These are phyloP conservation scores for Rhynchopsitta pachyrhyncha DNA, from an alignment of 2,113 vertebrate genomes.

Conservation along the genomic window DNA sequence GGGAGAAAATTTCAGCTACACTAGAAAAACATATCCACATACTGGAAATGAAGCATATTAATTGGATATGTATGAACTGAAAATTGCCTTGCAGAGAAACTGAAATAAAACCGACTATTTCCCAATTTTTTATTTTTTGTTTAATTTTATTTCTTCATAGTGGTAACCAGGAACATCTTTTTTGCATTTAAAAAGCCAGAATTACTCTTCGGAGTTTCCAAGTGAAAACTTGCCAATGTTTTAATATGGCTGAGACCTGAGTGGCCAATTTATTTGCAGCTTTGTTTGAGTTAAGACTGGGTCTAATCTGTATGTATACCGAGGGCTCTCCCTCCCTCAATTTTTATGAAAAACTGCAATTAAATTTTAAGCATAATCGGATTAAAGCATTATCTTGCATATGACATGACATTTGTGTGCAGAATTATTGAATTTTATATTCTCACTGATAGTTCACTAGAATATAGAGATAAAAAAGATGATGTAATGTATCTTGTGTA, in stretches of 20 bases:
- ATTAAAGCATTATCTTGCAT: constrained; percentile 34
- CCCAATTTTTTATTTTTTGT: constrained; percentile 8
- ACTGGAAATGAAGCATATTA: constrained; percentile 47
- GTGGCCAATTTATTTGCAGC: constrained; percentile 51
- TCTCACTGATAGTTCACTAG: constrained; percentile 32
- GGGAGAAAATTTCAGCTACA: constrained; percentile 13
- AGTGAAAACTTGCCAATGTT: constrained; percentile 43
- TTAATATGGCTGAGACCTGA: constrained; percentile 36
- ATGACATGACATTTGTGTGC: constrained; percentile 27
- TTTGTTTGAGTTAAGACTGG: constrained; percentile 48
- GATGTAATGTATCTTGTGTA: constrained; percentile 1
- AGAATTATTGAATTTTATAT: constrained; percentile 39
- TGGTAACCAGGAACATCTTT: not conserved
- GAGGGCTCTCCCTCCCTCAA: constrained; percentile 17
- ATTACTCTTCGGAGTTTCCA: constrained; percentile 20
- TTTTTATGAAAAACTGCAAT: constrained; percentile 47
- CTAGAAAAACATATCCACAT: not conserved
- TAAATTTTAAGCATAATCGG: constrained; percentile 39
- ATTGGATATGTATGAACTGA: constrained; percentile 31
- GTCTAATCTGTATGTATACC: constrained; percentile 56
- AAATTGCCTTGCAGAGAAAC: constrained; percentile 40
- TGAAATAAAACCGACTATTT: constrained; percentile 36
- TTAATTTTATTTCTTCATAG: constrained; percentile 2
- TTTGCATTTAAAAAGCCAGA: constrained; percentile 27
- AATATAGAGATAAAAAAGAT: constrained; percentile 23